These are phyloP conservation scores for Microctonus aethiopoides DNA, from an alignment of 2,888 invertebrate species.

Conservation along the genomic window DNA sequence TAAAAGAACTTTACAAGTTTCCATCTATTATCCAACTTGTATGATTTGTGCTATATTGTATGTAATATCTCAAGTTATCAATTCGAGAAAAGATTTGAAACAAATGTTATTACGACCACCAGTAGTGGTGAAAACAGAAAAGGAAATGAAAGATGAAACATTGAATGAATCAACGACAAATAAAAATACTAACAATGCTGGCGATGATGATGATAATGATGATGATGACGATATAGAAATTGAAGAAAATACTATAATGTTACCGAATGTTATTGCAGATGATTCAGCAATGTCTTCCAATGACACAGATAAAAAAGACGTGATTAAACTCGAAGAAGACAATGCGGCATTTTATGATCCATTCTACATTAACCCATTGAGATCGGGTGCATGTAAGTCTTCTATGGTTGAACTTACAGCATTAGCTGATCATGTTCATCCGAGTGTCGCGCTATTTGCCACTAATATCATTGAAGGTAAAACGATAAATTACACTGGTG, in stretches of 20 bases:
- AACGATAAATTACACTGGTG: slow-evolving; percentile 86
- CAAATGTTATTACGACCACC: slow-evolving; percentile 42
- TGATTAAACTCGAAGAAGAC: slow-evolving; percentile 47
- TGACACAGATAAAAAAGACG: slow-evolving; percentile 36
- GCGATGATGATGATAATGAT: slow-evolving; percentile 12
- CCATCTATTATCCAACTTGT: slow-evolving; percentile 78
- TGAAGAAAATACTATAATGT: slow-evolving; percentile 41
- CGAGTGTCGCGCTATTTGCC: slow-evolving; percentile 90
- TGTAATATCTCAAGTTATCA: slow-evolving; percentile 75
- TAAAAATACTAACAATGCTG: slow-evolving; percentile 1
- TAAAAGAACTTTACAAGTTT: slow-evolving; percentile 83
- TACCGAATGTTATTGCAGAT: slow-evolving; percentile 48
- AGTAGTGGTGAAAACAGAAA: slow-evolving; percentile 39
- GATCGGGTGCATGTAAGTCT: slow-evolving; percentile 80
- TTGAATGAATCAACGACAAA: slow-evolving; percentile 3
- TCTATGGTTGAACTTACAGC: slow-evolving; percentile 81
- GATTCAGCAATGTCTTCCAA: slow-evolving; percentile 16
- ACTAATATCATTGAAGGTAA: slow-evolving; percentile 80
- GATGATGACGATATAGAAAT: slow-evolving; percentile 17
- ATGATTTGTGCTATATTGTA: slow-evolving; percentile 87
- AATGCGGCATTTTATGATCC: slow-evolving; percentile 73
- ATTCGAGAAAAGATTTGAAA: slow-evolving; percentile 47
- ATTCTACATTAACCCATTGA: slow-evolving; percentile 84
- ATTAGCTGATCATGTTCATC: slow-evolving; percentile 86
- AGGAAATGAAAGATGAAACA: slow-evolving; percentile 9